phyloP scores from a whole-genome alignment of 2,797 vertebrate genomes.

The Hipposideros larvatus region DNA sequence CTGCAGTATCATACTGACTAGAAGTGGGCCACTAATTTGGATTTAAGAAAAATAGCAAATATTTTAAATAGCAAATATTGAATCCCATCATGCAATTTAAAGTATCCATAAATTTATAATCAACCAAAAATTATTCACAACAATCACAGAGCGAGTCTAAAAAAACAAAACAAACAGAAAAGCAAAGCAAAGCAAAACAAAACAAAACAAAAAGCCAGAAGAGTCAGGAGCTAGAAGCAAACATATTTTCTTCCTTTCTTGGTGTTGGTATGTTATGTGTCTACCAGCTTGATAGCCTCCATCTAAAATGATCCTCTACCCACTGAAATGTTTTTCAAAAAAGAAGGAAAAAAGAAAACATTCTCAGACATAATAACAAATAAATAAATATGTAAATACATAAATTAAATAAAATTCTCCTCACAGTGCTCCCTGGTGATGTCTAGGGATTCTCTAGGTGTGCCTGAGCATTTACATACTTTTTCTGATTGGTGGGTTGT shows the following conservation, averaged over 20 bases:
- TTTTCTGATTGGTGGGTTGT: not conserved
- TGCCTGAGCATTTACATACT: not conserved
- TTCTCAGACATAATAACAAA: too few relatives aligned
- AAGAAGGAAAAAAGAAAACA: too few relatives aligned
- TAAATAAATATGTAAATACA: too few relatives aligned
- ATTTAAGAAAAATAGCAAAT: not conserved
- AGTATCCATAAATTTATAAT: not conserved
- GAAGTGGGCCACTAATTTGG: not conserved
- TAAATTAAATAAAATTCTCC: not conserved
- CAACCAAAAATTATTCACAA: not conserved
- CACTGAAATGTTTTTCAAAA: too few relatives aligned
- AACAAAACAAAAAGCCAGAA: not conserved
- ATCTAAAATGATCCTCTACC: not conserved
- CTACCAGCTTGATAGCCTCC: too few relatives aligned
- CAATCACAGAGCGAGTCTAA: not conserved
- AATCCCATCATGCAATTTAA: not conserved
- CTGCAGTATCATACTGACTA: not conserved
- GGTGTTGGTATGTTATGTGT: not conserved
- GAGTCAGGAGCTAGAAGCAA: not conserved
- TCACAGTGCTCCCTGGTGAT: not conserved
- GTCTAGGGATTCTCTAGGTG: not conserved
- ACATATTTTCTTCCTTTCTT: not conserved
- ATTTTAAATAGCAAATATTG: not conserved
- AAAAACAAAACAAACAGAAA: not conserved
- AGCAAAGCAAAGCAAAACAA: not conserved